Evolutionary conservation across 2,113 vertebrate genomes (phyloP).

Genomic region (Opisthocomus hoazin): DNA sequence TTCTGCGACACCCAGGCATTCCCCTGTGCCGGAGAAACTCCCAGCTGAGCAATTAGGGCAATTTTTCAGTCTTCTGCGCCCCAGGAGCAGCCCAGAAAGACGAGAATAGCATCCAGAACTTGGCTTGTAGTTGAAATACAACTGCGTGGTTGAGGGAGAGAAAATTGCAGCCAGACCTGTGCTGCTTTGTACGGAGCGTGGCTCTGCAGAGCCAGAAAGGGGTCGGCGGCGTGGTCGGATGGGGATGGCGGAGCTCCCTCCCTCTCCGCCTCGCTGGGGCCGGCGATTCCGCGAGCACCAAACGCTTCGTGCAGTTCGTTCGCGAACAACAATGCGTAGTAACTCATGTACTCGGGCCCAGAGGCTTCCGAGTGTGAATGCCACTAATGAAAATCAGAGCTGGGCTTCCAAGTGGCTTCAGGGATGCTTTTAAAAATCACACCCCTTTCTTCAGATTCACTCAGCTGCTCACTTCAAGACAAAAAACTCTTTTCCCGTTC

Average conservation of each 20-base stretch:
- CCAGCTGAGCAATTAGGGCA: background rate
- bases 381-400: background rate
- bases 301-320: background rate
- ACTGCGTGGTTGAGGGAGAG: background rate
- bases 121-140: background rate
- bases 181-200: background rate
- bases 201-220: background rate
- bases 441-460: background rate
- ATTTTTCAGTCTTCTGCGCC: background rate
- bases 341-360: background rate
- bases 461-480: background rate
- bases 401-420: background rate
- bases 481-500: background rate
- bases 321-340: background rate
- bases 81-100: background rate
- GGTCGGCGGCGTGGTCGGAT: accelerated
- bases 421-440: background rate
- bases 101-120: background rate
- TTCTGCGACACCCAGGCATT: background rate
- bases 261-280: background rate
- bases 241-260: background rate
- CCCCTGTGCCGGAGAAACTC: background rate
- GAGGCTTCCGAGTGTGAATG: background rate
- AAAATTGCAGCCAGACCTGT: background rate
- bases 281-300: background rate